A percentile compares a stretch with the other conserved stretches of the same genome.
Evolutionary conservation across 2,797 vertebrate genomes (phyloP).

Genomic region (Macropodus opercularis): DNA sequence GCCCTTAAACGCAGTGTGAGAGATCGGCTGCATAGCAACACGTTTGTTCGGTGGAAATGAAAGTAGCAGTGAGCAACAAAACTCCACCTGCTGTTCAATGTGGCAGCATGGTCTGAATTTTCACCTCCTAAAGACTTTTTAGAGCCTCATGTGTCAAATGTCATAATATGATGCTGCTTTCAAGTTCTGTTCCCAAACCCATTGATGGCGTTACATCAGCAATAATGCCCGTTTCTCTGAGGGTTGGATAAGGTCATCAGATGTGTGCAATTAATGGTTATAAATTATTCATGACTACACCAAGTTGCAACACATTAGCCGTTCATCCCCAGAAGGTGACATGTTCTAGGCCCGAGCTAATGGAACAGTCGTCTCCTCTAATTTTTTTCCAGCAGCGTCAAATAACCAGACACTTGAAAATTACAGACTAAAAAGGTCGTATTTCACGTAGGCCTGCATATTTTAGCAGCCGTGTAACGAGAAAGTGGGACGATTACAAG

Average conservation of each 20-base stretch:
- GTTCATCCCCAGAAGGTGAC: constrained; percentile 55
- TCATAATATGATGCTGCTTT: background rate
- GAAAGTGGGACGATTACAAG: constrained; percentile 36
- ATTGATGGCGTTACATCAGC: too few species aligned
- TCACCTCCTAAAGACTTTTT: too few species aligned
- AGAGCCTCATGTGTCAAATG: background rate
- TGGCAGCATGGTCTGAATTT: too few species aligned
- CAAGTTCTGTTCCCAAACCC: background rate
- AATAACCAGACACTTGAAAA: constrained; percentile 51
- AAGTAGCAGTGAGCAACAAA: background rate
- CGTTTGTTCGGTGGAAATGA: background rate
- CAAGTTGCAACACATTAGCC: constrained; percentile 58
- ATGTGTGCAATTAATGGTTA: constrained; percentile 56
- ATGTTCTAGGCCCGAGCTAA: constrained; percentile 49
- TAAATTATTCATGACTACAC: constrained; percentile 68
- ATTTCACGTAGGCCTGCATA: constrained; percentile 33
- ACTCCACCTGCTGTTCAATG: too few species aligned
- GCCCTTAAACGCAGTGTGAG: too few species aligned
- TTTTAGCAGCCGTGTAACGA: constrained; percentile 32
- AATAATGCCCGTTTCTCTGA: constrained; percentile 19
- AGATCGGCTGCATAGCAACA: too few species aligned
- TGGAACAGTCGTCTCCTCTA: constrained; percentile 63
- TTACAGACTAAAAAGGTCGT: constrained; percentile 28
- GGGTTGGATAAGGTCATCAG: constrained; percentile 31
- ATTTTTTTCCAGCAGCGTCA: constrained; percentile 58